A percentile compares a stretch with the other conserved stretches of the same genome.
Evolutionary conservation across 2,797 vertebrate species (phyloP).

Genomic region (Pipistrellus pipistrellus): DNA sequence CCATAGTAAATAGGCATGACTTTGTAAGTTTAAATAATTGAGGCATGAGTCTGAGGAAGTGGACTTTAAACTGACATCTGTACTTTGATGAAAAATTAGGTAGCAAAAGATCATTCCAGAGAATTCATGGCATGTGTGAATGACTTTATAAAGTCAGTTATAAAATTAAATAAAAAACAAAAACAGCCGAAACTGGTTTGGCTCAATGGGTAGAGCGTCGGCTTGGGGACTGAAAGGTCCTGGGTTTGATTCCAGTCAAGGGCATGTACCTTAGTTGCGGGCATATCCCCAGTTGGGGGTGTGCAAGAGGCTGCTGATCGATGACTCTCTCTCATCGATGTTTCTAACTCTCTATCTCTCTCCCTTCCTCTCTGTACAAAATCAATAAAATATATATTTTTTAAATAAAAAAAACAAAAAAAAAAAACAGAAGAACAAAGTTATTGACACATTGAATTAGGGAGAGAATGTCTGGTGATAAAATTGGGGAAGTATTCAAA

Average conservation of each 20-base stretch:
- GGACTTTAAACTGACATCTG: not conserved
- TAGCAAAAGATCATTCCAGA: not conserved
- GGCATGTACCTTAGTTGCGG: no score
- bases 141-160: not conserved
- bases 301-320: no score
- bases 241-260: no score
- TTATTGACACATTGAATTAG: not conserved
- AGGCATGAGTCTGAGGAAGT: not conserved
- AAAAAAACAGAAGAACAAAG: not conserved
- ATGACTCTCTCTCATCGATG: no score
- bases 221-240: no score
- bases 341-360: no score
- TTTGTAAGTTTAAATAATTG: conserved; percentile 40
- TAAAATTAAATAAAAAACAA: not conserved
- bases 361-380: no score
- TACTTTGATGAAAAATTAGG: not conserved
- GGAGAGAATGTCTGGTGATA: not conserved
- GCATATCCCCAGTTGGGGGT: no score
- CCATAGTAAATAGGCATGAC: not conserved
- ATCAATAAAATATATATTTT: no score
- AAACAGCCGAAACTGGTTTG: no score
- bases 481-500: not conserved
- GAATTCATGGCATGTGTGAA: not conserved
- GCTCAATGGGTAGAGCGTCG: no score
- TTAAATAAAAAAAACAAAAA: no score